These are phyloP conservation scores for Sinella curviseta DNA, from an alignment of 1,140 invertebrate species.

Conservation along the genomic window DNA sequence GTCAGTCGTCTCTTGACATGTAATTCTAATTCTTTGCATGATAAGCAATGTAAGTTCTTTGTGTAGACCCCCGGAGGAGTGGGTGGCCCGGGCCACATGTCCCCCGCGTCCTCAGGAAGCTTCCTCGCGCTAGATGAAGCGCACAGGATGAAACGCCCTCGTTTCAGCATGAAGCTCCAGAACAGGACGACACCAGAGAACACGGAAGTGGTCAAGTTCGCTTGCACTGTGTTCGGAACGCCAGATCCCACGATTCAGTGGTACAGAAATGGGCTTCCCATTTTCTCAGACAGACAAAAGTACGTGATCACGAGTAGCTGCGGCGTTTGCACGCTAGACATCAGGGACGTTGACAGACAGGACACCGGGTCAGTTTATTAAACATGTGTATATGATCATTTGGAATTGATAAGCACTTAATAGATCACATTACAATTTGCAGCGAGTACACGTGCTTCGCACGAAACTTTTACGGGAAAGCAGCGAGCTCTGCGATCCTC, in stretches of 20 bases:
- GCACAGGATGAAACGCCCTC: conserved; percentile 64
- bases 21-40: not conserved
- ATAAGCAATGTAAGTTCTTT: not conserved
- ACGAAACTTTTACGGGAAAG: conserved; percentile 70
- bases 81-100: too few relatives aligned
- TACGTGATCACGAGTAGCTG: conserved; percentile 64
- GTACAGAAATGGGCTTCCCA: conserved; percentile 73
- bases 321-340: conserved; percentile 74
- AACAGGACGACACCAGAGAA: conserved; percentile 73
- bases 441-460: conserved; percentile 62
- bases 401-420: too few relatives aligned
- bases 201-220: conserved; percentile 68
- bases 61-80: not conserved
- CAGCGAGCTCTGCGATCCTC: conserved; percentile 68
- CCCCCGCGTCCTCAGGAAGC: not conserved
- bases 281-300: conserved; percentile 51
- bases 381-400: not conserved
- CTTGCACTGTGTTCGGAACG: conserved; percentile 78
- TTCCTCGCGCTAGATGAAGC: not conserved
- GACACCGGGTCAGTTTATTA: conserved; percentile 27
- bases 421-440: not conserved
- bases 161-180: conserved; percentile 77
- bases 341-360: conserved; percentile 58
- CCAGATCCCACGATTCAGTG: conserved; percentile 78
- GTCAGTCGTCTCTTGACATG: conserved; percentile 15